Evolutionary conservation across 2,888 invertebrate genomes (phyloP).

Genomic region (Andrena praecox): DNA sequence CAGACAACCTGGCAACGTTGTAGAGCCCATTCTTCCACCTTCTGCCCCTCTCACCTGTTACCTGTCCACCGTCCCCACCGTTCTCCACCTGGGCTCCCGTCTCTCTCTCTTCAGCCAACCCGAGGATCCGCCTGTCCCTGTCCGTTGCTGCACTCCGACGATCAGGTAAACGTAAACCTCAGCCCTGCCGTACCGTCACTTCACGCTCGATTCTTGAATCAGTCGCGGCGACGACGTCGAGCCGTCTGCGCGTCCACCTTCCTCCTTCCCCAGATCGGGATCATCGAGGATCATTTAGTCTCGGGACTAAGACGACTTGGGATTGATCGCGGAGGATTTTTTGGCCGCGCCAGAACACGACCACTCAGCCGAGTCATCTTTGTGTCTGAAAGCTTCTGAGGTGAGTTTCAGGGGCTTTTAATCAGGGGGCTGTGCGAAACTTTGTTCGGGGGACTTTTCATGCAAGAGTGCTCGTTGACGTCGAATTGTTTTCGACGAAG

Average conservation of each 20-base stretch:
- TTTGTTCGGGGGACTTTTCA: not conserved
- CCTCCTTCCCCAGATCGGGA: constrained; percentile 8
- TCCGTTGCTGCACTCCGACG: constrained; percentile 64
- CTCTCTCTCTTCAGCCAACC: constrained; percentile 26
- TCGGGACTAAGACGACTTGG: not conserved
- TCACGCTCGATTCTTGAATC: constrained; percentile 78
- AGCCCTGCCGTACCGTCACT: constrained; percentile 65
- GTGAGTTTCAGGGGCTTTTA: not conserved
- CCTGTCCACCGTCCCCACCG: constrained; percentile 39
- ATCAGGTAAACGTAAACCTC: constrained; percentile 77
- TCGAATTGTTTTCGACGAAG: not conserved
- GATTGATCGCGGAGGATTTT: too few relatives aligned
- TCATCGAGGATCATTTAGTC: constrained; percentile 34
- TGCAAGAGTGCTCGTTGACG: not conserved
- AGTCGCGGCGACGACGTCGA: constrained; percentile 77
- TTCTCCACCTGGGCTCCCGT: constrained; percentile 8
- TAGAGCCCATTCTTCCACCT: constrained; percentile 57
- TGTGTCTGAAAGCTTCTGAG: not conserved
- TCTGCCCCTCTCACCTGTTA: constrained; percentile 68
- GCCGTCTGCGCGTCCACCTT: constrained; percentile 51
- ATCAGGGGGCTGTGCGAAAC: not conserved
- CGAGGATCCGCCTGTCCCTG: constrained; percentile 9
- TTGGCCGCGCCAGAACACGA: too few relatives aligned
- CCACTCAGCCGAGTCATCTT: not conserved
- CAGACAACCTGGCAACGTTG: constrained; percentile 68